Base-by-base conservation (phyloP, 2,888 invertebrate species). In the Ectropis crepuscularia region DNA sequence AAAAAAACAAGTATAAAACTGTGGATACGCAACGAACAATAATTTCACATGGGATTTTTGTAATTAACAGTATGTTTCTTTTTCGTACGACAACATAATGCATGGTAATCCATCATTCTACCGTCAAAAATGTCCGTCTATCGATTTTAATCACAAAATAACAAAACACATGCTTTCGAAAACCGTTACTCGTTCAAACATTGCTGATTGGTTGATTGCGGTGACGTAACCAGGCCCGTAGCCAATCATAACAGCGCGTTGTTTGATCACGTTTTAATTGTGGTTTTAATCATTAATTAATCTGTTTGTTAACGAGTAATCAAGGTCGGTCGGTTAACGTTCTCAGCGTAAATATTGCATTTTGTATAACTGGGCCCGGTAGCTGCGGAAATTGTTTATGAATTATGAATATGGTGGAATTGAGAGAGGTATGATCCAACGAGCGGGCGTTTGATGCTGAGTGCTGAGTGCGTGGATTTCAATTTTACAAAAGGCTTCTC, bases 391-490 rank as follows among this genome's bases (percentile, higher is more conserved):
- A 79, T 79, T 74, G 72, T 71, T 75, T 76, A 71, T 75, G 73
- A 77, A 80, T 78, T 73, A 72, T 78, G 72, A 68, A 77, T 76
- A 64, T 65, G 39, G 57, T 75, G 73, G 75, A 74, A 75, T 76
- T 73, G 50, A 10, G 53, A 58, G 61, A 46, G 55, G 37, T 59
- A 12, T 48, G 55, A 45, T 53, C 39, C 48, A 38, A 8, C 53
- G 6, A 51, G 43, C 9, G 61, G 38, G 53, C 48, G 50, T 49
- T 28, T 28, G n/a, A 39, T 61, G 41, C 11, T 53, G 42, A 51
- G 46, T 51, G 51, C 46, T 39, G 12, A 41, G 41, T 38, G 10
- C 1, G 43, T 5, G 43, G 6, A n/a, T 43, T 6, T 28, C 2
- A 28, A 28, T 28, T 28, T 28, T 28, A 28, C 16, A 28, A 28